Base-by-base conservation (phyloP, 2,888 invertebrate species). In the Dolichopus griseipennis region DNA sequence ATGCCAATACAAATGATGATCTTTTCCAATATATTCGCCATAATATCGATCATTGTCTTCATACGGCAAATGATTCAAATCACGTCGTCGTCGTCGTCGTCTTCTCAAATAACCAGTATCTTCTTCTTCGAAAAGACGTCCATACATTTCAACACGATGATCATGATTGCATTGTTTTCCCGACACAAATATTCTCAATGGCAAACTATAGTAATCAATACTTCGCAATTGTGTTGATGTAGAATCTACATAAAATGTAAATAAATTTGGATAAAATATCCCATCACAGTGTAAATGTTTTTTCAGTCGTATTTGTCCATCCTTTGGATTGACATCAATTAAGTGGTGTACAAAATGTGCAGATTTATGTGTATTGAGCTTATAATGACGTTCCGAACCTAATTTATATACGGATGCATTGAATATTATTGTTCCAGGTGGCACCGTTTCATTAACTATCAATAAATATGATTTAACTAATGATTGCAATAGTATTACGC, bases 201-300 rank as follows among this genome's bases (percentile, higher is more conserved):
- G 92, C 68, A 92, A 79, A 75, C 92, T 91, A 76, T 91, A 92
- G 78, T 92, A 93, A 77, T 92, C 91, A 71, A 93, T 90, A 73
- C 90, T 90, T 65, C 90, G 85, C 71, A 91, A 83, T 68, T 90
- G 83, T 74, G 89, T 91, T 71, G 92, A 91, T 66, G 90, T 90
- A 52, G 93, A 93, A 78, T 94, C 93, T 70, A 94, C 89, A 80
- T 92, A 91, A 77, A 93, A 87, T 6, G 92, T 93, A 79, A 94
- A 93, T 68, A 93, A 84, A 75, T 90, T 90, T 0, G 93, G 93
- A 77, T 93, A 93, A 73, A 89, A 88, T 43, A 91, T 84, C 71
- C 92, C 92, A 75, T 92, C 89, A 80, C 93, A 93, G 76, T 88
- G 85, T 18, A 93, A 82, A 68, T 85, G 84, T 75, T 89, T 88